Evolutionary conservation across 2,888 invertebrate species (phyloP).

Genomic region (Protodeltote pygarga): DNA sequence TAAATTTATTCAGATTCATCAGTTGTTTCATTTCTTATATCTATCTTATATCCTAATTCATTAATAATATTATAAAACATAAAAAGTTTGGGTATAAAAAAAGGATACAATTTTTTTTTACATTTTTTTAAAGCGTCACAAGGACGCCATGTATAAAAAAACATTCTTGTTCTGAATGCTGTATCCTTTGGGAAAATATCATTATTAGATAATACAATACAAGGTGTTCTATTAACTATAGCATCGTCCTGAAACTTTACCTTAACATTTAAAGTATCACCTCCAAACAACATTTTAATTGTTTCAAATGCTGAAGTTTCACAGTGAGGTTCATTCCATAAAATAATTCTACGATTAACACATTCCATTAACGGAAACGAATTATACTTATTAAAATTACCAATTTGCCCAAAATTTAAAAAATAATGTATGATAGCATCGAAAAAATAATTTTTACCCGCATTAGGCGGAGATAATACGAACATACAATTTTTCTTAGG

Average conservation of each 20-base stretch:
- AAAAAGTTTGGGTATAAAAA: slow-evolving; percentile 7
- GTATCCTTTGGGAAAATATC: slow-evolving; percentile 11
- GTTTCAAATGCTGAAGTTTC: slow-evolving; percentile 14
- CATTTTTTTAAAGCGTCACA: slow-evolving; percentile 2
- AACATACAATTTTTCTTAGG: slow-evolving; percentile 21
- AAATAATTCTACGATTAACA: slow-evolving; percentile 11
- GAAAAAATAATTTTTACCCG: slow-evolving; percentile 22
- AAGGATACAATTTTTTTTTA: slow-evolving; percentile 9
- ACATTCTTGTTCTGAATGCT: slow-evolving; percentile 4
- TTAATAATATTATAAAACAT: background rate
- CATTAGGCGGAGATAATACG: slow-evolving; percentile 15
- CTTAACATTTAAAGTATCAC: slow-evolving; percentile 12
- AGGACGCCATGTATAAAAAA: background rate
- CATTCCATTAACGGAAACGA: slow-evolving; percentile 15
- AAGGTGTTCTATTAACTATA: slow-evolving; percentile 4
- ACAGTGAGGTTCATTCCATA: slow-evolving; percentile 19
- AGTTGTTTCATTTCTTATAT: background rate
- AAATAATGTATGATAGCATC: slow-evolving; percentile 15
- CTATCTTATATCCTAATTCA: background rate
- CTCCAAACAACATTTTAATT: slow-evolving; percentile 15
- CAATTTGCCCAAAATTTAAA: slow-evolving; percentile 22
- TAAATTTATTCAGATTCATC: slow-evolving; percentile 3
- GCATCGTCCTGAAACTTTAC: slow-evolving; percentile 13
- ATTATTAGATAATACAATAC: slow-evolving; percentile 8
- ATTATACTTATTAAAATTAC: slow-evolving; percentile 18